Base-by-base conservation (phyloP, 2,888 invertebrate genomes). In the Dermolepida albohirtum region DNA sequence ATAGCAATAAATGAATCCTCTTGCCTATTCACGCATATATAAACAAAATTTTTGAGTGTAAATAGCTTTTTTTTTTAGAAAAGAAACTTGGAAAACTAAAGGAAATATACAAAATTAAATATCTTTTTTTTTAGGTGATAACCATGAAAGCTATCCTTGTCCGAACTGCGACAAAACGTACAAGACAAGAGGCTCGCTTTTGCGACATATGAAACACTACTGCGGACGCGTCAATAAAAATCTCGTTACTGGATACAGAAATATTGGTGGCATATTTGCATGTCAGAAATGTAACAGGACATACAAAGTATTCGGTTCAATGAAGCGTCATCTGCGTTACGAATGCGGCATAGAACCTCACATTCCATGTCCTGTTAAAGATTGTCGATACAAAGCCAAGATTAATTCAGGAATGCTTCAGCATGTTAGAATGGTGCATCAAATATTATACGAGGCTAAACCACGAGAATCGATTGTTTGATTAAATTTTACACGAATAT, bases 101-200 rank as follows among this genome's bases (percentile, higher is more conserved):
- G 4, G 1, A 22, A 22, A 22, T 52, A 5, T 41, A 22, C 12
- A 27, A 11, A 12, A 59, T 6, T 44, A 29, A 34, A 14, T 29
- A 6, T 29, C 16, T 34, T 6, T 17, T 50, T 12, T 64, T 64
- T 40, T 64, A 64, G 62, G 50, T 1, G 14, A 62, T 14, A 5
- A 22, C 10, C 12, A 10, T 47, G 62, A 62, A 10, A 17, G 70
- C 52, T 77, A 71, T 69, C 57, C 69, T 10, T 80, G 80, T 69
- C 73, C 76, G 4, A 72, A 40, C 22, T 83, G 82, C 65, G 78
- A 78, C 27, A 80, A 79, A 66, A 66, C 70, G 17, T 82, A 82
- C 75, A 89, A 90, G 73, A 91, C 91, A 84, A 89, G 90, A 83
- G 90, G 90, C 76, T 91, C 91, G 40, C 87, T 92, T 75, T 86